Conservation (phyloP, 2,797 vertebrate genomes). For the Hypotaenidia philippensis region DNA sequence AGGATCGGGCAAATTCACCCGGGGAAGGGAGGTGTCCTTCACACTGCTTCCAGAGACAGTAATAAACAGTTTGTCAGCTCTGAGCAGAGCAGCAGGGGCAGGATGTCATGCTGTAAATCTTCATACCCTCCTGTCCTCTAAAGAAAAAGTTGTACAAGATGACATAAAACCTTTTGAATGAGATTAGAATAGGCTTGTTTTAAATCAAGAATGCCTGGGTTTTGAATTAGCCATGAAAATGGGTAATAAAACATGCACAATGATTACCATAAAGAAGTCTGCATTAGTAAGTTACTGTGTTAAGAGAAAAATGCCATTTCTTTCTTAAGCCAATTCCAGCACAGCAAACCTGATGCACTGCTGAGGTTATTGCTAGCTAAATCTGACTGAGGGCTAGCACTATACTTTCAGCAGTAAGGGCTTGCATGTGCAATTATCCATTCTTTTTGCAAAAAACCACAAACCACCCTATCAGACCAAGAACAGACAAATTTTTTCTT, state of each 20-base stretch:
- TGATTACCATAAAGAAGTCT: not conserved
- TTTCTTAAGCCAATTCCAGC: not conserved
- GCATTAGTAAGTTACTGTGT: not conserved
- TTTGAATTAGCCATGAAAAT: conserved; percentile 31
- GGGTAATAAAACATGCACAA: not conserved
- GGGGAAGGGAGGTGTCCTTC: not conserved
- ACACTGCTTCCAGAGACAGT: not conserved
- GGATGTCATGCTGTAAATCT: conserved; percentile 25
- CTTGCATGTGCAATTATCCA: not conserved
- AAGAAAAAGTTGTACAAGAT: conserved; percentile 11
- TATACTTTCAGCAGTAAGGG: not conserved
- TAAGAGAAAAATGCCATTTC: not conserved
- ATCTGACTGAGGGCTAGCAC: not conserved
- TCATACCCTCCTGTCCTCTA: not conserved
- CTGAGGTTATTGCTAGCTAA: not conserved
- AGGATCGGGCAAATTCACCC: not conserved
- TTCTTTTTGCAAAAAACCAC: no score
- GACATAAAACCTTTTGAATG: conserved; percentile 20
- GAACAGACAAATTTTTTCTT: not conserved
- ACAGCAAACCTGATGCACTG: not conserved
- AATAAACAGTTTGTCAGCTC: conserved; percentile 18
- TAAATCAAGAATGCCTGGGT: conserved; percentile 11
- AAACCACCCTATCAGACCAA: not conserved
- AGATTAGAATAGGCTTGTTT: not conserved
- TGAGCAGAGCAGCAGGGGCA: not conserved